Conservation (phyloP, 2,888 invertebrate species). For the Limenitis camilla region DNA sequence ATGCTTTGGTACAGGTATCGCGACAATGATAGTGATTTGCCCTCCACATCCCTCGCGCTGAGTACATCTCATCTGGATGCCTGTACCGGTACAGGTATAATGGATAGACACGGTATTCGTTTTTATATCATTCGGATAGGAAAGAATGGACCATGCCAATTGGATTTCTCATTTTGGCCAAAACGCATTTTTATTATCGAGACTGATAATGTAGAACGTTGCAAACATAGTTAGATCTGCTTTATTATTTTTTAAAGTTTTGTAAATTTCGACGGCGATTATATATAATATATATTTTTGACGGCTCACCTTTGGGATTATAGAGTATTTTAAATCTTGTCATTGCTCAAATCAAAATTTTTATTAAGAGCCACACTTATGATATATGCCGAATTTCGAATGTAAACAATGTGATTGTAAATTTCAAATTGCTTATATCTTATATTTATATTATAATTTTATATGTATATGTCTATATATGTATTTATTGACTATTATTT, state of each 20-base stretch:
- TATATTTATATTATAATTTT: constrained; percentile 45
- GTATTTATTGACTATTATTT: constrained; percentile 44
- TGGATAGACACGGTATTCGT: constrained; percentile 44
- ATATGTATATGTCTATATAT: constrained; percentile 22
- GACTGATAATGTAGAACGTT: constrained; percentile 70
- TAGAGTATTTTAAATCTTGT: constrained; percentile 58
- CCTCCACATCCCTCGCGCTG: constrained; percentile 3
- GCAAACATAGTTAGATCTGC: constrained; percentile 68
- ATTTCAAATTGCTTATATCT: constrained; percentile 56
- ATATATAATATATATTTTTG: constrained; percentile 52
- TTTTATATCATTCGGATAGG: constrained; percentile 37
- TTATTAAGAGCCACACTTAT: constrained; percentile 63
- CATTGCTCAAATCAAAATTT: constrained; percentile 69
- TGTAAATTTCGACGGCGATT: constrained; percentile 59
- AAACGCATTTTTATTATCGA: constrained; percentile 69
- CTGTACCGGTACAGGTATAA: constrained; percentile 49
- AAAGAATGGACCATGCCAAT: constrained; percentile 48
- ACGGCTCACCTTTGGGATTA: constrained; percentile 69
- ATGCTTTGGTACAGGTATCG: constrained; percentile 65
- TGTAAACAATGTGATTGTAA: constrained; percentile 55
- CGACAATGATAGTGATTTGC: constrained; percentile 43
- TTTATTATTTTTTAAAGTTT: constrained; percentile 66
- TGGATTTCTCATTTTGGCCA: constrained; percentile 70
- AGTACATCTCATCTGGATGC: constrained; percentile 32
- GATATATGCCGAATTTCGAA: constrained; percentile 59